phyloP scores from a whole-genome alignment of 2,797 vertebrate species.

The Phaenicophaeus curvirostris region DNA sequence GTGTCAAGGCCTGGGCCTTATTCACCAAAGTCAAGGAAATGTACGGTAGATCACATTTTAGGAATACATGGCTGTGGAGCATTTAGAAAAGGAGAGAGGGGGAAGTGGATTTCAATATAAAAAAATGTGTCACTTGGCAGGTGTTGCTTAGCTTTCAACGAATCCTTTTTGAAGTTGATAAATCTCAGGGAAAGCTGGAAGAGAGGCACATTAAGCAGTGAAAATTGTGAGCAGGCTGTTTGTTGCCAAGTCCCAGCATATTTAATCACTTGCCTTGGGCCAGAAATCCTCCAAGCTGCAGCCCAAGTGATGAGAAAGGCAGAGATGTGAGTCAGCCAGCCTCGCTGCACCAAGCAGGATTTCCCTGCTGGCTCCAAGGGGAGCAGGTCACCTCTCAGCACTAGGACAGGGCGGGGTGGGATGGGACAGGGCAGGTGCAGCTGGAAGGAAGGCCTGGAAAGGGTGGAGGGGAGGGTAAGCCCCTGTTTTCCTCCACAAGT shows the following conservation, averaged over 20 bases:
- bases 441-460: background rate
- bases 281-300: conserved; percentile 16
- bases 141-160: background rate
- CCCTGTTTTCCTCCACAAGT: background rate
- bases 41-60: background rate
- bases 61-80: background rate
- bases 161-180: background rate
- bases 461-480: background rate
- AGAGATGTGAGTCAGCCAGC: background rate
- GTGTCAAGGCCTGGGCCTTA: background rate
- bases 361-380: background rate
- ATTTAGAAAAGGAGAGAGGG: background rate
- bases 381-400: background rate
- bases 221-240: background rate
- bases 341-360: background rate
- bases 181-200: background rate
- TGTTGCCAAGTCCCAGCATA: conserved; percentile 31
- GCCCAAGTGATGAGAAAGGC: background rate
- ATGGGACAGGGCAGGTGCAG: background rate
- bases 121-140: background rate
- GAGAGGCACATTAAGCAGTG: background rate
- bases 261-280: background rate
- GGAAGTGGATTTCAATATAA: background rate
- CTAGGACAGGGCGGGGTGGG: no score
- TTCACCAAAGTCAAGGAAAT: background rate